These are phyloP conservation scores for Thereuonema tuberculata DNA, from an alignment of 1,140 invertebrate species.

Conservation along the genomic window DNA sequence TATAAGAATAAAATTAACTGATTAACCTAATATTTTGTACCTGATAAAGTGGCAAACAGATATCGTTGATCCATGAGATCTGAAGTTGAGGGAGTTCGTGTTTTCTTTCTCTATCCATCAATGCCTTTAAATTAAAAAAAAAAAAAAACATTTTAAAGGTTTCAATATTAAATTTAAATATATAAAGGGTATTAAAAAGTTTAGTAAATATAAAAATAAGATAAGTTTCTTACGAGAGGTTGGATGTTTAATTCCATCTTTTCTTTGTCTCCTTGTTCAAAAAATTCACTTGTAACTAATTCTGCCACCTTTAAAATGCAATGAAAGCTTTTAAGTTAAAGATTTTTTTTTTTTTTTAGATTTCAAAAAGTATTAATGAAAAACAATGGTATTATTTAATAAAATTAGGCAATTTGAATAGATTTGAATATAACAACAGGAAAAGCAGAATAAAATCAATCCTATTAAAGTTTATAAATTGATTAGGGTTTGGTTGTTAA, in stretches of 20 bases:
- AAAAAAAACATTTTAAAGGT: neutral
- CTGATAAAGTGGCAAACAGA: constrained; percentile 34
- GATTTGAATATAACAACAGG: too few species aligned
- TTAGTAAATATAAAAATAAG: too few species aligned
- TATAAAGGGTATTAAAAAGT: neutral
- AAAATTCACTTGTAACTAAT: constrained; percentile 33
- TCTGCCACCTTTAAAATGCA: constrained; percentile 21
- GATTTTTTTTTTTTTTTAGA: too few species aligned
- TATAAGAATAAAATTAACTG: too few species aligned
- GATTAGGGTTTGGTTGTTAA: too few species aligned
- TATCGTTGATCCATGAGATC: constrained; percentile 33
- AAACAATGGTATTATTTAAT: too few species aligned
- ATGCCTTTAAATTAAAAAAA: constrained; percentile 15
- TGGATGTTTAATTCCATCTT: constrained; percentile 23
- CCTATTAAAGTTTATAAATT: too few species aligned
- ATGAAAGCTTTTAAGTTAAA: neutral
- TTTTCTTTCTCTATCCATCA: constrained; percentile 33
- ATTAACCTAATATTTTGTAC: too few species aligned
- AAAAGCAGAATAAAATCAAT: too few species aligned
- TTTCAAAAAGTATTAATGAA: too few species aligned
- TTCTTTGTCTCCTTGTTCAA: constrained; percentile 28
- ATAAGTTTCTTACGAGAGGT: constrained; percentile 24
- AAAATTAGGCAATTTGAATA: too few species aligned
- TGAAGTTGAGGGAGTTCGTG: constrained; percentile 34
- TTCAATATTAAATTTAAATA: neutral